Conservation (phyloP, 2,797 vertebrate genomes). For the Furcifer pardalis region DNA sequence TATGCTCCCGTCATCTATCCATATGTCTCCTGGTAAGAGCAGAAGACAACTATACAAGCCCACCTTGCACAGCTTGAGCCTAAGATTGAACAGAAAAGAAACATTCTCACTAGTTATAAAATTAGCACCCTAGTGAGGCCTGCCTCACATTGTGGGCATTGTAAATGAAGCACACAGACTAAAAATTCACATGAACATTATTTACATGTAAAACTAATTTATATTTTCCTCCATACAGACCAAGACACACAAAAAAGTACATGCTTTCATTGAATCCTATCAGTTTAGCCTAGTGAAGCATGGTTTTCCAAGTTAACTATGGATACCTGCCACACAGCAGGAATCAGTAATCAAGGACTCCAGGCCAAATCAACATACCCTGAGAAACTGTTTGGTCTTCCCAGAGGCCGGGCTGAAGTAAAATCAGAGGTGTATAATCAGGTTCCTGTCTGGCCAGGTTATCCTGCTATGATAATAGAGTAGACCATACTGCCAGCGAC, state of each 20-base stretch:
- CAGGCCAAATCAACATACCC: neutral
- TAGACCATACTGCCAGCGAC: too few species aligned
- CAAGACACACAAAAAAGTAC: neutral
- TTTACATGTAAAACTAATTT: neutral
- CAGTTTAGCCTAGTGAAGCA: neutral
- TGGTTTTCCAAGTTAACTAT: neutral
- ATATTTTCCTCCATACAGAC: neutral
- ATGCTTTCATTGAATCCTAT: neutral
- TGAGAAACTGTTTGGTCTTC: neutral
- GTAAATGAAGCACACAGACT: neutral
- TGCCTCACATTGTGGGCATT: neutral
- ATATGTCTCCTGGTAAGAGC: neutral
- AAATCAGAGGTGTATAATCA: neutral
- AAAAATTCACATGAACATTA: neutral
- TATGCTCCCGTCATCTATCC: neutral
- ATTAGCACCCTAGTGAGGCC: neutral
- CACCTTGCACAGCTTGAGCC: neutral
- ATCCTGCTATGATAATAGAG: too few species aligned
- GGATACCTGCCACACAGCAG: neutral
- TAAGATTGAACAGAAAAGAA: neutral
- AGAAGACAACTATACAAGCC: neutral
- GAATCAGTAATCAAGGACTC: neutral
- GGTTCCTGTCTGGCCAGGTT: too few species aligned
- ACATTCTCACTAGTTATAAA: neutral
- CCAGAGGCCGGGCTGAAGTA: neutral